Evolutionary conservation across 2,113 vertebrate genomes (phyloP).

Genomic region (Tiliqua scincoides): DNA sequence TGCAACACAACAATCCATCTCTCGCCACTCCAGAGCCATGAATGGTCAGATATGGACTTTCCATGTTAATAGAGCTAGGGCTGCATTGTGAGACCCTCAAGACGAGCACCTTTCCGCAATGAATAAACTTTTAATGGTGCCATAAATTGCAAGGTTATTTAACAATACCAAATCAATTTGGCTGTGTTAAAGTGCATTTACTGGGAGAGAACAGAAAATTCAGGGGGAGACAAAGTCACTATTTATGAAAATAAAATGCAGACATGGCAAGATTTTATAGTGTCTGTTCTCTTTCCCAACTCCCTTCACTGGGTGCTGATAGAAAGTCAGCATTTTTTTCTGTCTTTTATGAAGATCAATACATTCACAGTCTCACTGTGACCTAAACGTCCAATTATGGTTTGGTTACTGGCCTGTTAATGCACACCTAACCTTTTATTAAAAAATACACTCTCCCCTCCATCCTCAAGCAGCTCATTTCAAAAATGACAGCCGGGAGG

Average conservation of each 20-base stretch:
- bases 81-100: neutral
- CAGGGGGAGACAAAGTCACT: neutral
- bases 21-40: neutral
- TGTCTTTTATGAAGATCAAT: constrained; percentile 60
- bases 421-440: constrained; percentile 53
- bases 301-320: neutral
- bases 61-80: neutral
- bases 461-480: constrained; percentile 22
- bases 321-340: constrained; percentile 60
- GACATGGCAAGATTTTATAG: constrained; percentile 22
- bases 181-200: neutral
- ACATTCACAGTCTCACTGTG: constrained; percentile 55
- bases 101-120: neutral
- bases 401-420: constrained; percentile 58
- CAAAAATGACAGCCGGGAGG: constrained; percentile 49
- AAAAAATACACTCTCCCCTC: neutral
- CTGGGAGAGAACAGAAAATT: neutral
- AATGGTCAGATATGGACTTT: accelerated
- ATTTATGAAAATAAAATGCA: constrained; percentile 8
- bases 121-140: constrained; percentile 1
- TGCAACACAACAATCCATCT: accelerated
- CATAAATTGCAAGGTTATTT: constrained; percentile 31
- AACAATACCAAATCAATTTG: neutral
- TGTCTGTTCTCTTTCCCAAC: neutral
- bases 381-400: constrained; percentile 65